These are phyloP conservation scores for Gambusia holbrooki DNA, from an alignment of 2,113 vertebrate genomes.

Conservation along the genomic window DNA sequence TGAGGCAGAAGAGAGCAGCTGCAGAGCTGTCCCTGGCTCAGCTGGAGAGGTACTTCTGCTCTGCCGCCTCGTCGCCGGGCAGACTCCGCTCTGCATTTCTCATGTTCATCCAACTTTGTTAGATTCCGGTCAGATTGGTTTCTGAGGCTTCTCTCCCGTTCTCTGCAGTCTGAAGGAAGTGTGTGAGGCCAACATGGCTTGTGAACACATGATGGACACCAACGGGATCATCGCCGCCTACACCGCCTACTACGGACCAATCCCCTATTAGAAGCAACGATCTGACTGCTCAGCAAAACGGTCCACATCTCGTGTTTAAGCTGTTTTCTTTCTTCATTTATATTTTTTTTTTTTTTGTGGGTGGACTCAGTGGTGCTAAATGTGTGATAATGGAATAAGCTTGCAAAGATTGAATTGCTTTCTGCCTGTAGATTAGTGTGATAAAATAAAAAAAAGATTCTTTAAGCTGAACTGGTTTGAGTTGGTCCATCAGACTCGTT, in stretches of 20 bases:
- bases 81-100: too few relatives aligned
- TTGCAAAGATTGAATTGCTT: conserved; percentile 19
- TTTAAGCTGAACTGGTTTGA: not conserved
- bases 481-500: not conserved
- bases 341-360: not conserved
- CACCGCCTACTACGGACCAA: conserved; percentile 79
- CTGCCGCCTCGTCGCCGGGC: too few relatives aligned
- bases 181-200: conserved; percentile 81
- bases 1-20: conserved; percentile 73
- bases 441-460: conserved; percentile 31
- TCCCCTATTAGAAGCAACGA: conserved; percentile 69
- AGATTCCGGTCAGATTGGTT: not conserved
- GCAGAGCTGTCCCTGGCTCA: conserved; percentile 50
- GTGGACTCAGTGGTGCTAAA: not conserved
- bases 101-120: not conserved
- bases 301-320: not conserved
- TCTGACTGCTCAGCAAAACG: not conserved
- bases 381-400: not conserved
- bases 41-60: conserved; percentile 67
- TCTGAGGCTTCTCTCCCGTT: not conserved
- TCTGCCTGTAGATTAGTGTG: conserved; percentile 38
- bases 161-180: conserved; percentile 75
- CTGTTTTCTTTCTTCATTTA: not conserved
- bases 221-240: conserved; percentile 81
- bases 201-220: conserved; percentile 81